A percentile compares a stretch with the other conserved stretches of the same genome.
phyloP scores from a whole-genome alignment of 2,113 vertebrate genomes.

The Herpetotheres cachinnans region DNA sequence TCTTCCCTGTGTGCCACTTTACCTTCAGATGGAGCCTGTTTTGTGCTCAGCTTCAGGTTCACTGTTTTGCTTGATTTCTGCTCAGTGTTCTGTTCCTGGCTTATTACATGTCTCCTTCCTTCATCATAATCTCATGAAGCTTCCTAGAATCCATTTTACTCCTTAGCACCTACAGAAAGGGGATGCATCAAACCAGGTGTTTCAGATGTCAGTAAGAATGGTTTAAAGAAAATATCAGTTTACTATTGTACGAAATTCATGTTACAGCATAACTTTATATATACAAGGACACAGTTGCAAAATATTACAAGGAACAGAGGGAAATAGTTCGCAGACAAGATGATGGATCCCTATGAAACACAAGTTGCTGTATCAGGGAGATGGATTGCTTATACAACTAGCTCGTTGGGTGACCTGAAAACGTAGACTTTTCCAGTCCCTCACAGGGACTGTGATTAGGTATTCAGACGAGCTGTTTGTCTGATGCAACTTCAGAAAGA shows the following conservation, averaged over 20 bases:
- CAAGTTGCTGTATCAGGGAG: background rate
- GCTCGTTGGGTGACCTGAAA: background rate
- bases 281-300: background rate
- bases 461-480: background rate
- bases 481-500: background rate
- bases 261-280: background rate
- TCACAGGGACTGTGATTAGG: background rate
- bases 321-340: background rate
- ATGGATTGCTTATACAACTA: background rate
- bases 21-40: background rate
- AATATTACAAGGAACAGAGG: background rate
- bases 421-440: background rate
- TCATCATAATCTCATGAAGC: background rate
- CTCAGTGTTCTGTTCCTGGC: background rate
- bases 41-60: background rate
- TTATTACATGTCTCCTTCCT: background rate
- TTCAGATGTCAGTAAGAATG: background rate
- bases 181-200: background rate
- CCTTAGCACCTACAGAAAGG: background rate
- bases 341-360: background rate
- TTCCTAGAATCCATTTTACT: background rate
- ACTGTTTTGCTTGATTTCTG: background rate
- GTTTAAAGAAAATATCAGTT: background rate
- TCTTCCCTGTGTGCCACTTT: background rate
- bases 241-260: background rate